Evolutionary conservation across 1,140 invertebrate genomes (phyloP).

Genomic region (Cyphomyrmex costatus): DNA sequence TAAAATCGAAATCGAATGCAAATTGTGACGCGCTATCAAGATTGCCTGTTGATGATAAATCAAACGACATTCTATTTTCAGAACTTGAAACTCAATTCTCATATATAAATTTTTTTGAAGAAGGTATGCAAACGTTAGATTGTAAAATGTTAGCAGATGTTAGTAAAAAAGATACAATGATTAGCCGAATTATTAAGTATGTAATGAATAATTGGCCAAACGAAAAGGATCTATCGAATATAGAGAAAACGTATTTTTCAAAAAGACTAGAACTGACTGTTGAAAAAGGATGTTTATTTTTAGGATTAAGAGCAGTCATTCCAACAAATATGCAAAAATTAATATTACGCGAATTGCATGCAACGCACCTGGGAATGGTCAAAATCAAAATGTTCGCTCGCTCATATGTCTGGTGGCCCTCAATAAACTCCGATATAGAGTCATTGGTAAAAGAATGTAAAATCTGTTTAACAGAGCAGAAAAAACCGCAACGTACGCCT

Average conservation of each 20-base stretch:
- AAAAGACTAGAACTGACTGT: slow-evolving; percentile 34
- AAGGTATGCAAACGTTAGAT: not conserved
- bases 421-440: slow-evolving; percentile 84
- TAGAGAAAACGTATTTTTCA: not conserved
- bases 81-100: not conserved
- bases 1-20: slow-evolving; percentile 21
- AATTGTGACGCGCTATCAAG: slow-evolving; percentile 54
- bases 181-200: not conserved
- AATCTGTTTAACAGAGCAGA: slow-evolving; percentile 77
- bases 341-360: slow-evolving; percentile 81
- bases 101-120: not conserved
- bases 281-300: slow-evolving; percentile 67
- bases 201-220: not conserved
- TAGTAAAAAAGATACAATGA: not conserved
- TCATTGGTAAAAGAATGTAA: slow-evolving; percentile 66
- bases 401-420: slow-evolving; percentile 84
- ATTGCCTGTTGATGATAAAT: not conserved
- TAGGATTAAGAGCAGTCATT: slow-evolving; percentile 79
- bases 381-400: slow-evolving; percentile 84
- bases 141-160: not conserved
- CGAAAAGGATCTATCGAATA: not conserved
- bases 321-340: slow-evolving; percentile 54
- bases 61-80: not conserved
- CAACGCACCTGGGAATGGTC: slow-evolving; percentile 83
- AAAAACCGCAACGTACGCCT: slow-evolving; percentile 30